phyloP scores from a whole-genome alignment of 2,888 invertebrate species.

The Acronicta aceris region DNA sequence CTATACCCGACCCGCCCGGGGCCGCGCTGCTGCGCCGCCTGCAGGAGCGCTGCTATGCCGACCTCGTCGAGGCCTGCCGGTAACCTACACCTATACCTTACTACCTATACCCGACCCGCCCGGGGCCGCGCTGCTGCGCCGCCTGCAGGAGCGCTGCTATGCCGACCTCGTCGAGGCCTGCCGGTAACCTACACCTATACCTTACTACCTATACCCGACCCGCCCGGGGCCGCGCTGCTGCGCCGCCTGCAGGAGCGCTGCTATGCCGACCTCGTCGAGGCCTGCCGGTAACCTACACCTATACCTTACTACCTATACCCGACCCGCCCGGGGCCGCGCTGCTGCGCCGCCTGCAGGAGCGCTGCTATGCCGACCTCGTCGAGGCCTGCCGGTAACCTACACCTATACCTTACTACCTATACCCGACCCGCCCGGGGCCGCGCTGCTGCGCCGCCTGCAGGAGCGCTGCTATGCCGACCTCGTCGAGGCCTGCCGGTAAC shows the following conservation, averaged over 20 bases:
- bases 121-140: constrained; percentile 73
- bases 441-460: constrained; percentile 83
- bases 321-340: constrained; percentile 71
- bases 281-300: constrained; percentile 82
- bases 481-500: constrained; percentile 90
- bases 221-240: constrained; percentile 73
- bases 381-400: constrained; percentile 89
- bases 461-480: constrained; percentile 91
- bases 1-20: constrained; percentile 63
- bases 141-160: constrained; percentile 90
- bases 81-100: constrained; percentile 33
- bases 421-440: constrained; percentile 66
- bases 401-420: too few relatives aligned
- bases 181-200: constrained; percentile 67
- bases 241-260: constrained; percentile 89
- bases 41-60: constrained; percentile 91
- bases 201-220: constrained; percentile 43
- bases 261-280: constrained; percentile 91
- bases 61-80: constrained; percentile 91
- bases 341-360: constrained; percentile 86
- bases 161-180: constrained; percentile 91
- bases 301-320: constrained; percentile 6
- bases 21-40: constrained; percentile 79
- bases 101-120: constrained; percentile 58
- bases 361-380: constrained; percentile 91